Evolutionary conservation across 2,797 vertebrate genomes (phyloP).

Genomic region (Yasuhikotakia modesta): DNA sequence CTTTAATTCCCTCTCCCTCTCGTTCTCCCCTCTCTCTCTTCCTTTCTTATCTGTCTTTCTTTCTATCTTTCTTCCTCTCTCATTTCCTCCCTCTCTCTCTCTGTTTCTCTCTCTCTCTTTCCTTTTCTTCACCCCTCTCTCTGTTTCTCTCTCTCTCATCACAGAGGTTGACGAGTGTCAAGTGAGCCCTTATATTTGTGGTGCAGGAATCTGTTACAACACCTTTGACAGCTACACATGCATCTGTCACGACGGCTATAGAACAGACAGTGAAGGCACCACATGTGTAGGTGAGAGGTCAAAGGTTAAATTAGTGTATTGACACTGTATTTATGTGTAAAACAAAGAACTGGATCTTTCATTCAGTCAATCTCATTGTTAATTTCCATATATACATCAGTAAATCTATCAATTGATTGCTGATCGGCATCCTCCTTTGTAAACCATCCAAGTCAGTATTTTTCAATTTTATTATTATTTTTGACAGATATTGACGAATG

Average conservation of each 20-base stretch:
- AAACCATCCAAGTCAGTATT: neutral
- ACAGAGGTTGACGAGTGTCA: conserved; percentile 94
- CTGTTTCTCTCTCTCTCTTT: too few species aligned
- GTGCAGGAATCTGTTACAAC: conserved; percentile 90
- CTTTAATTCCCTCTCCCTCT: neutral
- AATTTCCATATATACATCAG: neutral
- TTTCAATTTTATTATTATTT: conserved; percentile 33
- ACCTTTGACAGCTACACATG: conserved; percentile 88
- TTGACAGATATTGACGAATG: conserved; percentile 88
- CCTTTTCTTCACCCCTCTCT: too few species aligned
- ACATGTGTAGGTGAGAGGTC: conserved; percentile 87
- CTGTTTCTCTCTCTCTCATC: conserved; percentile 51
- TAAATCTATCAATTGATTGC: neutral
- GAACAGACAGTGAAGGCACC: conserved; percentile 75
- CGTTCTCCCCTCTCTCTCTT: too few species aligned
- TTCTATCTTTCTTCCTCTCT: too few species aligned
- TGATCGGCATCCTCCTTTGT: neutral
- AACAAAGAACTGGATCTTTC: neutral
- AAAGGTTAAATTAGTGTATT: conserved; percentile 16
- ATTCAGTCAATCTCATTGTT: neutral
- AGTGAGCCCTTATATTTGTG: conserved; percentile 90
- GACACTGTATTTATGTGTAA: neutral
- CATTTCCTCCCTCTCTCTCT: too few species aligned
- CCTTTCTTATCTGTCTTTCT: too few species aligned
- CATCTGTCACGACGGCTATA: conserved; percentile 86